Base-by-base conservation (phyloP, 2,888 invertebrate genomes). In the Andricus quercusramuli region DNA sequence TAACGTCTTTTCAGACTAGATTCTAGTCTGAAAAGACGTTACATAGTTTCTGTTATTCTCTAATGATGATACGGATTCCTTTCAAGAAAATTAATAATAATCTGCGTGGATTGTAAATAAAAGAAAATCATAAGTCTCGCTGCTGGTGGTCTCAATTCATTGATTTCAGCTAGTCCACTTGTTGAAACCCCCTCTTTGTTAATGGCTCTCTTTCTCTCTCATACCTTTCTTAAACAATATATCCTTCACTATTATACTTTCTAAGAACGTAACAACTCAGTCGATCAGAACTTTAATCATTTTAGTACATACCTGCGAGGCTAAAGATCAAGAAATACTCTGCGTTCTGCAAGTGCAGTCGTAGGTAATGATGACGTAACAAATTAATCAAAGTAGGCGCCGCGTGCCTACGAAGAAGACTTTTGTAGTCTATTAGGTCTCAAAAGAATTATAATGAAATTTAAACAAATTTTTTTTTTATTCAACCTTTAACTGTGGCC, bases 211-310 rank as follows among this genome's bases (percentile, higher is more conserved):
- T 62, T 62, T 22, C 59, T n/a, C 59, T 56, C 70, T 70, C 47
- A 3, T 6, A 5, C 25, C 8, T 47, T 13, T 17, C 47, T 15
- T 51, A 51, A 17, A 47, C 25, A 17, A 47, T 47, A 32, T 32
- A 32, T 32, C 32, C 32, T 32, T 32, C 8, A 37, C 37, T 37
- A 37, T 37, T 37, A 37, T 51, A 47, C 47, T 74, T 74, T 74
- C 70, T 74, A 74, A 74, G 70, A 74, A 51, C 32, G 32, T 56
- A 70, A 74, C 70, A 56, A 74, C 47, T 32, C 32, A 32, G 51
- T 32, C 56, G 51, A 29, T 68, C 47, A 68, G 44, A 68, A 15
- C 15, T 68, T 68, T 68, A 68, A 68, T 68, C 68, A 25, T 68
- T 68, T 68, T 68, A 47, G 68, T 47, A 68, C 44, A 68, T 68